A percentile compares a stretch with the other conserved stretches of the same genome.
Conservation (phyloP, 53 echinoderm and acorn worm genomes). For the Paelopatides confundens region DNA sequence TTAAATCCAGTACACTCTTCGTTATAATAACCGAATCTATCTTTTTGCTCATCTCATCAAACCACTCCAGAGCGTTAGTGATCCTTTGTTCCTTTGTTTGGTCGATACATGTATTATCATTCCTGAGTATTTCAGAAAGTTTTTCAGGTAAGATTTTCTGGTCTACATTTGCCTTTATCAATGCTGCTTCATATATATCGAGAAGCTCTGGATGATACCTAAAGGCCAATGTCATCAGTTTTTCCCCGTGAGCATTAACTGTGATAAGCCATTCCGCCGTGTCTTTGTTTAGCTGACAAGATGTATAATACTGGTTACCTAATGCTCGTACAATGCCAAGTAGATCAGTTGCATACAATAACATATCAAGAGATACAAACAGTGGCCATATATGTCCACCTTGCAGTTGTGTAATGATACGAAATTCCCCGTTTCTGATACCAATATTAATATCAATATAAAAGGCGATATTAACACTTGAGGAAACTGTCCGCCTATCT, state of each 20-base stretch:
- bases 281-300: constrained; percentile 46
- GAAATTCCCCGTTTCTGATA: constrained; percentile 41
- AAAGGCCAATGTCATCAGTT: constrained; percentile 7
- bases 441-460: constrained; percentile 69
- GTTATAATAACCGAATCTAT: constrained; percentile 14
- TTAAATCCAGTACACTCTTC: background rate
- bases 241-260: constrained; percentile 55
- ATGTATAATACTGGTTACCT: constrained; percentile 71
- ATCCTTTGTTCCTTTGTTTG: background rate
- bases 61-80: constrained; percentile 37
- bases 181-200: background rate
- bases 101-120: background rate
- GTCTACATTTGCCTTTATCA: background rate
- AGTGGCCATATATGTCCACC: constrained; percentile 64
- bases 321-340: constrained; percentile 78
- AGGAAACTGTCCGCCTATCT: background rate
- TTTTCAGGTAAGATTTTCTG: background rate
- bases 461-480: constrained; percentile 39
- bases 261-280: constrained; percentile 59
- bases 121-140: background rate
- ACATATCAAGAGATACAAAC: constrained; percentile 63
- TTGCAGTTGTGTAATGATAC: constrained; percentile 9
- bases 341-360: constrained; percentile 68
- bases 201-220: background rate
- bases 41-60: constrained; percentile 52